Base-by-base conservation (phyloP, 2,888 invertebrate genomes). In the Candidula unifasciata region DNA sequence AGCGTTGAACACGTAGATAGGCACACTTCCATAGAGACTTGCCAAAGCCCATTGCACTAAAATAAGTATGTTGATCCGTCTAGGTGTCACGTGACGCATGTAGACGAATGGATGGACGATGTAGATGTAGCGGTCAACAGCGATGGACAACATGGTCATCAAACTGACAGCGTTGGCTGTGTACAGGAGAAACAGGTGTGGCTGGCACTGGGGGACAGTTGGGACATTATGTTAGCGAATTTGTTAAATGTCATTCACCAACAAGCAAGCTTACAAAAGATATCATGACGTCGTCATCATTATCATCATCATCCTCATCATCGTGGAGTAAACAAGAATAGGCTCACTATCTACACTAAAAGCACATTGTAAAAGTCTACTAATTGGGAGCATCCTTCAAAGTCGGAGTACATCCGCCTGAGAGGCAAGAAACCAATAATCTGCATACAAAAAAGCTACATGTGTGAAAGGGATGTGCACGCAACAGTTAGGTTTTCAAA, bases 81-180 rank as follows among this genome's bases (percentile, higher is more conserved):
- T 30, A 30, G 24, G 21, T 21, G 76, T 82, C 54, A 82, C 66
- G 52, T 82, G 54, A n/a, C 82, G 82, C 73, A 76, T 76, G 27
- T 82, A 64, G 27, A 77, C 8, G 35, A 82, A 82, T 35, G 82
- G 82, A 33, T 77, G 82, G 21, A 77, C 82, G 35, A 82, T 82
- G 77, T 77, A 82, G 77, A 82, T 10, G 77, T 82, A 82, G 5
- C 82, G 66, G n/a, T 82, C 82, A 24, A 77, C 35, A 16, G 82
- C 76, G 2, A 82, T 74, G 33, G 82, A 33, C 2, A 76, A n/a
- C 82, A 82, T 64, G 35, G n/a, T 82, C n/a, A 82, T 68, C 54
- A 82, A 6, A 37, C 82, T 66, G 44, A 82, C 60, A 24, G 66
- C 60, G 6, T 44, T 52, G 57, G 52, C 33, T 6, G 54, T 73